These are phyloP conservation scores for Hydrozoanthus gracilis DNA, from an alignment of 92 coral and sea anemone species.

Conservation along the genomic window DNA sequence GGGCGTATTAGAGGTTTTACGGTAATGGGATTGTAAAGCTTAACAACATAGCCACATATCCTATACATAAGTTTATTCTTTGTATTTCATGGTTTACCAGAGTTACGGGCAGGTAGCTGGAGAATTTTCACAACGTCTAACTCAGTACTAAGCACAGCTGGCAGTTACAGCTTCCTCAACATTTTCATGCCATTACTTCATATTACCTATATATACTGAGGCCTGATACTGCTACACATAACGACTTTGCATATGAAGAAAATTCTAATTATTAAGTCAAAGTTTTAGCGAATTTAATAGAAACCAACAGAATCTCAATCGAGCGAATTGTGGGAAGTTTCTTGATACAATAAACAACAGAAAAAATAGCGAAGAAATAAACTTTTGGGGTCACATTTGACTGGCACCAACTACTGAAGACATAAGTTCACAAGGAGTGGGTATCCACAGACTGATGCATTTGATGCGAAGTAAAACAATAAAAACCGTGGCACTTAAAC, in stretches of 20 bases:
- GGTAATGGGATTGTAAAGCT: no score
- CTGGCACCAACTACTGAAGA: not conserved
- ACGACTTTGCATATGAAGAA: not conserved
- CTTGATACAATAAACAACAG: not conserved
- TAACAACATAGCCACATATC: not conserved
- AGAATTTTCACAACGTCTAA: conserved; percentile 4
- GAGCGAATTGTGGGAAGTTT: not conserved
- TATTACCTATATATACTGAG: not conserved
- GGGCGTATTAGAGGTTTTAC: no score
- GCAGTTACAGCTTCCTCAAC: conserved; percentile 1
- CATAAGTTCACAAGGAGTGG: not conserved
- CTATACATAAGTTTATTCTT: conserved; percentile 25
- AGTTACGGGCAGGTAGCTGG: not conserved
- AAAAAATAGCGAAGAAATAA: not conserved
- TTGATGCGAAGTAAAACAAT: not conserved
- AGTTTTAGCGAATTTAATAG: not conserved
- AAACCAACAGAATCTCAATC: not conserved
- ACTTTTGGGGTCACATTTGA: conserved; percentile 1
- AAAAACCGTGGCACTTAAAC: not conserved
- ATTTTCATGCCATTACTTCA: not conserved
- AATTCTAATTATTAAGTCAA: not conserved
- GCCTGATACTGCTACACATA: no score
- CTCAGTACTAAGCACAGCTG: not conserved
- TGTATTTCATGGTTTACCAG: conserved; percentile 9
- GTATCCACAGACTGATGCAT: not conserved